Base-by-base conservation (phyloP, 2,113 vertebrate species). In the Capricornis sumatraensis region DNA sequence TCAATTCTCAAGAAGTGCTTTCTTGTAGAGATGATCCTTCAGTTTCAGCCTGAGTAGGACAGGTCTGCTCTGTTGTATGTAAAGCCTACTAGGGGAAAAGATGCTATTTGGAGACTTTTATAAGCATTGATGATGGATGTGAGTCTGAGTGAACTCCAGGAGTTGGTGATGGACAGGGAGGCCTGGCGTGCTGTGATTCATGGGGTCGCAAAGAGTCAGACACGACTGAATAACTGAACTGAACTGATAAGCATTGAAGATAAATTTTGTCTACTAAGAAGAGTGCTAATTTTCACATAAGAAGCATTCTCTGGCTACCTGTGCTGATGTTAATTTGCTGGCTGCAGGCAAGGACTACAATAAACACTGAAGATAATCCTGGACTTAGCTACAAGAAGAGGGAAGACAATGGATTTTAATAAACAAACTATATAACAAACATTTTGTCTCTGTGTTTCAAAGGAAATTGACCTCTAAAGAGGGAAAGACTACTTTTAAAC, bases 401-500 rank as follows among this genome's bases (percentile, higher is more conserved):
- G 25, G 36, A 23, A 62, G 76, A 94, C 23, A 28, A 52, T 14
- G 43, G 5, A 76, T 47, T 55, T 95, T 84, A 87, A 86, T 58
- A 94, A 90, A 82, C 55, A 87, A 64, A 64, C 28, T 30, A 23
- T 9, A 10, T 1, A 91, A 40, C 47, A 67, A 27, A 67, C 27
- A 16, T 25, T 67, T 85, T 16, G 27, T 85, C 85, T 94, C 57
- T 47, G 1, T 81, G 50, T 84, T 89, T 97, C 85, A 53, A 76
- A 95, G n/a, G 47, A 95, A 87, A 76, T 17, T 58, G 50, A 36
- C 36, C 85, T 97, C 92, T 47, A 17, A 53, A 95, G 47, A 19
- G 30, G 30, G n/a, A 86, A 96, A 96, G 23, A 9, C 55, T 86
- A 33, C 43, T 78, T 94, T 71, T 78, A 50, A 92, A 95, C 30